Evolutionary conservation across 2,113 vertebrate species (phyloP).

Genomic region (Mirounga angustirostris): DNA sequence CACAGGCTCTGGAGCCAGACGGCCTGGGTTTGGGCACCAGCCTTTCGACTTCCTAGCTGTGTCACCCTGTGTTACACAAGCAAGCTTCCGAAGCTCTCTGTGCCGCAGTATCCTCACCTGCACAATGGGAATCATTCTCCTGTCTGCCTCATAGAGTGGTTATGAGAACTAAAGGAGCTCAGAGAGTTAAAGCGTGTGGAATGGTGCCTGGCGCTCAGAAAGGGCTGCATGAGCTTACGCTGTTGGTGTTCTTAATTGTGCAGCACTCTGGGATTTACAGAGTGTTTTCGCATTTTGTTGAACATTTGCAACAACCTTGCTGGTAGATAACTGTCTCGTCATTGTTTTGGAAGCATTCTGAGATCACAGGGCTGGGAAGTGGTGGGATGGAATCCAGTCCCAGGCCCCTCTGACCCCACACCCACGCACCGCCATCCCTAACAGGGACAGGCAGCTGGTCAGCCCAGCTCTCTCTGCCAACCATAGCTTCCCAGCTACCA

Average conservation of each 20-base stretch:
- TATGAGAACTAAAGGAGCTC: neutral
- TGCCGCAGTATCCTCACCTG: neutral
- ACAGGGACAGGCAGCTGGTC: neutral
- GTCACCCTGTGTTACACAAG: neutral
- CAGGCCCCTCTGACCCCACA: neutral
- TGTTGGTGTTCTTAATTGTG: neutral
- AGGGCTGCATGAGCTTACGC: neutral
- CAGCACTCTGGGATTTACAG: neutral
- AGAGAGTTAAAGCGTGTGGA: neutral
- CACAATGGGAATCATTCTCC: neutral
- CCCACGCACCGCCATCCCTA: rapidly evolving
- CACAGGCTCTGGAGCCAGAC: neutral
- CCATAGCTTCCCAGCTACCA: neutral
- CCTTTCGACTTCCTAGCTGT: neutral
- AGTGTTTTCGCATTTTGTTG: neutral
- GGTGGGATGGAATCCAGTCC: neutral
- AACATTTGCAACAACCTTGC: neutral
- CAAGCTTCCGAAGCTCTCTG: neutral
- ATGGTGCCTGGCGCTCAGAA: neutral
- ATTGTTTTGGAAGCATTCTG: neutral
- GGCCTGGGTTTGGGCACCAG: neutral
- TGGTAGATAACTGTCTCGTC: neutral
- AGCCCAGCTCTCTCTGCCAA: neutral
- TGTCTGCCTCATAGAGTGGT: neutral
- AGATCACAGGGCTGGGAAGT: neutral